A percentile compares a stretch with the other conserved stretches of the same genome.
phyloP scores from a whole-genome alignment of 2,888 invertebrate genomes.

The Cylindroiulus punctatus region DNA sequence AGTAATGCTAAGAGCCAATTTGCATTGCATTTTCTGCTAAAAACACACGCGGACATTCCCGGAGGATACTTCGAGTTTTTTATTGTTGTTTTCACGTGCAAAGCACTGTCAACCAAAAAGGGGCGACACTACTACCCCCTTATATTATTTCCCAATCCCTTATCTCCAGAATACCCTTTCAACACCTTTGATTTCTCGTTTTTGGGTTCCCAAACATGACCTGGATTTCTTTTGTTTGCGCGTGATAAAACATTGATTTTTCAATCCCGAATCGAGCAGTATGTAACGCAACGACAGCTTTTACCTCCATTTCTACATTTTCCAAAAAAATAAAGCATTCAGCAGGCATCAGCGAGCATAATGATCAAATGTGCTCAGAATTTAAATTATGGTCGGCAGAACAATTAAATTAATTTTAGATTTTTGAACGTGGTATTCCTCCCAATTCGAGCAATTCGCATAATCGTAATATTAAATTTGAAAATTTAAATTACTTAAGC shows the following conservation, averaged over 20 bases:
- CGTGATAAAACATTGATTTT: neutral
- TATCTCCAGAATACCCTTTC: neutral
- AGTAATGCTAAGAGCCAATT: neutral
- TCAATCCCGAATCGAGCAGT: neutral
- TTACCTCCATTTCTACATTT: neutral
- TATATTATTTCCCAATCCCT: neutral
- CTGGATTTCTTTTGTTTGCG: neutral
- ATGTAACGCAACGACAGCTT: neutral
- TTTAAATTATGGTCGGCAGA: neutral
- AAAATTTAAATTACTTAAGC: no score
- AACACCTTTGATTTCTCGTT: neutral
- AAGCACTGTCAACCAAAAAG: slow-evolving; percentile 22
- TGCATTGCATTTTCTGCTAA: slow-evolving; percentile 39
- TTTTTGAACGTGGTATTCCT: neutral
- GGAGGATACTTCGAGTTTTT: neutral
- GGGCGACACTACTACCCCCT: neutral
- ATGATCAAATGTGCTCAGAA: slow-evolving; percentile 5
- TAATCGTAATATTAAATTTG: no score
- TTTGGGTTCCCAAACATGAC: neutral
- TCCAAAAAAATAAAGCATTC: neutral
- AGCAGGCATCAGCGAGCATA: neutral
- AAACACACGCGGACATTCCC: slow-evolving; percentile 21
- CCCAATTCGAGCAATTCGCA: no score
- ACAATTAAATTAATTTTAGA: neutral
- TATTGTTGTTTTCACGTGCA: neutral